Base-by-base conservation (phyloP, 2,113 vertebrate genomes). In the Oceanodroma tethys region DNA sequence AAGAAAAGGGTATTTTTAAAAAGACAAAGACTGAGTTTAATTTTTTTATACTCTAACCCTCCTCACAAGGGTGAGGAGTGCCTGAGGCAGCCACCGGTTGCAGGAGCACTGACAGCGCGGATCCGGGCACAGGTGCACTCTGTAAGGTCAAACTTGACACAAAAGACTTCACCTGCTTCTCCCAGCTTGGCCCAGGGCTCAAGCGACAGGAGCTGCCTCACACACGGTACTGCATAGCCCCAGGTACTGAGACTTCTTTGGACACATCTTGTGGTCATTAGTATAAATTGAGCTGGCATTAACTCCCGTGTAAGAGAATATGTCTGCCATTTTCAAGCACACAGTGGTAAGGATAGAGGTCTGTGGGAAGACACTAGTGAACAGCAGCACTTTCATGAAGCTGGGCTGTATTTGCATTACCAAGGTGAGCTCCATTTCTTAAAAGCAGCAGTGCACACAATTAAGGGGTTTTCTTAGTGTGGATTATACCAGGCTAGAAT, bases 261-360 rank as follows among this genome's bases (percentile, higher is more conserved):
- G 43, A 8, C 21, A 13, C 2, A 2, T 43, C 56, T 29, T 3
- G 3, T 26, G 27, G 8, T 27, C 2, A 0, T 55, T 38, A 45
- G n/a, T 8, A 75, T 56, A 71, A 79, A 63, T 7, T 2, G 6
- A 68, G 38, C 4, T 52, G 70, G 34, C 12, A 8, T 15, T 4
- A 50, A 32, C 17, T 30, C 16, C 34, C 19, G 0, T 10, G 15
- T 59, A 42, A n/a, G 20, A 42, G 10, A 55, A 19, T 6, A 2
- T 2, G 1, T 52, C 8, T 82, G 11, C 3, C 1, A 1, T 73
- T 83, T 76, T 25, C 34, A 52, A 81, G 40, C 5, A 11, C 1
- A 4, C 1, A 4, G 16, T 45, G 21, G 16, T n/a, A 34, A 53
- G 27, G 62, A 20, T 9, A 53, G 32, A 25, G 2, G 10, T 36